These are phyloP conservation scores for Machaerirhynchus nigripectus DNA, from an alignment of 2,113 vertebrate genomes.

Conservation along the genomic window DNA sequence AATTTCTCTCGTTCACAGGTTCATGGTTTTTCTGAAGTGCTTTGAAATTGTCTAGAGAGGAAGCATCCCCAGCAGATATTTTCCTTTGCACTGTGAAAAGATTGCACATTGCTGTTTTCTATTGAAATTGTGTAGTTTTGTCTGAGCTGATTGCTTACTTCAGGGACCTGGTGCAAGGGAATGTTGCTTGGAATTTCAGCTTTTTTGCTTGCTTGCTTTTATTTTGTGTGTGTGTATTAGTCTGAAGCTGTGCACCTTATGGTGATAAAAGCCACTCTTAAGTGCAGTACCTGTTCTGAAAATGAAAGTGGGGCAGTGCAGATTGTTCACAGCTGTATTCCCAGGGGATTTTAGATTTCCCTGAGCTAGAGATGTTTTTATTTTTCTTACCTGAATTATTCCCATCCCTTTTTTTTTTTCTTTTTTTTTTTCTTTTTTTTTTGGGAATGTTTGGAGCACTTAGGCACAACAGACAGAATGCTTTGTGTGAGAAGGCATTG, in stretches of 20 bases:
- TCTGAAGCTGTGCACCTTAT: background rate
- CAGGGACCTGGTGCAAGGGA: background rate
- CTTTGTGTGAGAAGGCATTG: background rate
- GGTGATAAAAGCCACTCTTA: accelerated
- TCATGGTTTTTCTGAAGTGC: background rate
- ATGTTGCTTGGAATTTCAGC: background rate
- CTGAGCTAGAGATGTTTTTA: background rate
- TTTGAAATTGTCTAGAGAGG: background rate
- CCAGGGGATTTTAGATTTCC: background rate
- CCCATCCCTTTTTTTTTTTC: background rate
- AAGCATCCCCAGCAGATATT: background rate
- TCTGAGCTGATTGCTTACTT: accelerated
- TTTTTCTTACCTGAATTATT: background rate
- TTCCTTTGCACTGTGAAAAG: background rate
- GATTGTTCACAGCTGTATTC: background rate
- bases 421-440: too few relatives aligned
- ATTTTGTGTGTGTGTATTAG: background rate
- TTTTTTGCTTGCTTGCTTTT: background rate
- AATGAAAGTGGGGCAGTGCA: background rate
- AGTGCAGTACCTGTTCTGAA: background rate
- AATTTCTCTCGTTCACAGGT: background rate
- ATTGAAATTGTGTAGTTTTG: accelerated
- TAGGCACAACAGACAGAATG: background rate
- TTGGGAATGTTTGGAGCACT: background rate
- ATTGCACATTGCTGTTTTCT: background rate